Evolutionary conservation across 2,113 vertebrate species (phyloP).

Genomic region (Cyprinodon brontotheroides): DNA sequence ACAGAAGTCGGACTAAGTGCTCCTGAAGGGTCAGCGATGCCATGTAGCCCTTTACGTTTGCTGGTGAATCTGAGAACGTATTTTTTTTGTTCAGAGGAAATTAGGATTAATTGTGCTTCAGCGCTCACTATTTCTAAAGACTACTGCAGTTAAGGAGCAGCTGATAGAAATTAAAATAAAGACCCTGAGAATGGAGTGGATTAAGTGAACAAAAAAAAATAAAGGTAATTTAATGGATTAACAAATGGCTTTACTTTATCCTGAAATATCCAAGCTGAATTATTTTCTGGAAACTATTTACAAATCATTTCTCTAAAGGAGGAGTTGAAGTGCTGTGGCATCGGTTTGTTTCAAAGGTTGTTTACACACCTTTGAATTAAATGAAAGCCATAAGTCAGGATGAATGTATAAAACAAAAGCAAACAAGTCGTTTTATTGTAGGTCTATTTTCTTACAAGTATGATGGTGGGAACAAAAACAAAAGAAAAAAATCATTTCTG

Average conservation of each 20-base stretch:
- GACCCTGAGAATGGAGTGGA: conserved; percentile 31
- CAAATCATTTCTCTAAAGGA: conserved; percentile 16
- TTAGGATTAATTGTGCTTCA: conserved; percentile 25
- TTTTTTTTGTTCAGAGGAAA: no score
- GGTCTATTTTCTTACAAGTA: conserved; percentile 76
- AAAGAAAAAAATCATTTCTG: conserved; percentile 29
- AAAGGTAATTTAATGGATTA: conserved; percentile 20
- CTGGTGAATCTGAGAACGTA: conserved; percentile 54
- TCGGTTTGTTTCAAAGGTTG: conserved; percentile 62
- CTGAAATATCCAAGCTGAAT: conserved; percentile 46
- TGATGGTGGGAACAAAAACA: conserved; percentile 62
- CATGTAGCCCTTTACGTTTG: conserved; percentile 67
- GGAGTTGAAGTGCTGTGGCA: neutral
- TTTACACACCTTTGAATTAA: conserved; percentile 74
- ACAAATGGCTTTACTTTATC: conserved; percentile 55
- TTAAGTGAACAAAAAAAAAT: conserved; percentile 15
- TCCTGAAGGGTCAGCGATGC: neutral
- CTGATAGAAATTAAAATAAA: conserved; percentile 8
- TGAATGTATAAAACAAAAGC: conserved; percentile 74
- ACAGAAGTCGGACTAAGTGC: no score
- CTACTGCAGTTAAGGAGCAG: conserved; percentile 41
- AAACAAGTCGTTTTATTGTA: conserved; percentile 80
- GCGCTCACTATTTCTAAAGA: conserved; percentile 8
- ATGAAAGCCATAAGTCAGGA: conserved; percentile 75
- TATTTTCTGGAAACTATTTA: conserved; percentile 22